A percentile compares a stretch with the other conserved stretches of the same genome.
Evolutionary conservation across 2,113 vertebrate genomes (phyloP).

Genomic region (human (Homo sapiens)): GRCh38 chr9:126278501-126279000

Average conservation of each 20-base stretch:
- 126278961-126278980: not conserved
- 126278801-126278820: not conserved
- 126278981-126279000: not conserved
- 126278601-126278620: not conserved
- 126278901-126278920: no score
- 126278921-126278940: not conserved
- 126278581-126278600: no score
- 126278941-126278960: not conserved
- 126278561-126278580: not conserved
- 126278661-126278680: not conserved
- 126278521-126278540: not conserved
- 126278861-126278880: not conserved
- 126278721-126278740: not conserved
- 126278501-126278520: not conserved
- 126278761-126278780: not conserved
- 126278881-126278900: not conserved
- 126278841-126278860: not conserved
- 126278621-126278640: not conserved
- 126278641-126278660: no score
- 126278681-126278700: not conserved
- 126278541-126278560: accelerated
- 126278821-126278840: not conserved
- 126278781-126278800: not conserved
- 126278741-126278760: not conserved
- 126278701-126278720: not conserved